Evolutionary conservation across 2,888 invertebrate genomes (phyloP).

Genomic region (Drosophila dives): DNA sequence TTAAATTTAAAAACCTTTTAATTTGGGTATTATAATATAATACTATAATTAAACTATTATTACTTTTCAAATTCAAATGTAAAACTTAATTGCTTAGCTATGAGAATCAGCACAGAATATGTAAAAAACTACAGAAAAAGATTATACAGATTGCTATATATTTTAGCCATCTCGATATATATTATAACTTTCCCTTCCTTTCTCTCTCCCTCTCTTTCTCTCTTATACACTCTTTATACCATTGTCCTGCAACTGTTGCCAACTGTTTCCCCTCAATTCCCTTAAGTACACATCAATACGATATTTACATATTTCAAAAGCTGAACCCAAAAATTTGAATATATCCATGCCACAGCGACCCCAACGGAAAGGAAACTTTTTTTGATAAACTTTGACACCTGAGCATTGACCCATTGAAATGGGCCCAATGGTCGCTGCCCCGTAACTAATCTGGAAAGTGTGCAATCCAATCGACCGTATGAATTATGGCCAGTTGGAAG

Average conservation of each 20-base stretch:
- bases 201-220: background rate
- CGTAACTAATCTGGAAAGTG: constrained; percentile 48
- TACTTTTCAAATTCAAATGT: background rate
- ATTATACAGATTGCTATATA: background rate
- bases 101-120: background rate
- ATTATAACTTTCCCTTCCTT: background rate
- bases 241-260: background rate
- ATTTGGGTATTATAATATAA: background rate
- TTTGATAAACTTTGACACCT: constrained; percentile 49
- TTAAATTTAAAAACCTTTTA: background rate
- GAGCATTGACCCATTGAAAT: constrained; percentile 46
- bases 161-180: background rate
- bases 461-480: constrained; percentile 71
- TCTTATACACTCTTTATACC: background rate
- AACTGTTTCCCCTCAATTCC: background rate
- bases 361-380: background rate
- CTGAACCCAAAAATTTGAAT: constrained; percentile 1
- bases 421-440: constrained; percentile 26
- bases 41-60: background rate
- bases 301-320: constrained; percentile 25
- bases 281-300: constrained; percentile 11
- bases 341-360: background rate
- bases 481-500: constrained; percentile 65
- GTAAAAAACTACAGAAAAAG: background rate
- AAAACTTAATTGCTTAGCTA: too few species aligned